A percentile compares a stretch with the other conserved stretches of the same genome.
Evolutionary conservation across 1,140 invertebrate genomes (phyloP).

Genomic region (Ruditapes philippinarum): DNA sequence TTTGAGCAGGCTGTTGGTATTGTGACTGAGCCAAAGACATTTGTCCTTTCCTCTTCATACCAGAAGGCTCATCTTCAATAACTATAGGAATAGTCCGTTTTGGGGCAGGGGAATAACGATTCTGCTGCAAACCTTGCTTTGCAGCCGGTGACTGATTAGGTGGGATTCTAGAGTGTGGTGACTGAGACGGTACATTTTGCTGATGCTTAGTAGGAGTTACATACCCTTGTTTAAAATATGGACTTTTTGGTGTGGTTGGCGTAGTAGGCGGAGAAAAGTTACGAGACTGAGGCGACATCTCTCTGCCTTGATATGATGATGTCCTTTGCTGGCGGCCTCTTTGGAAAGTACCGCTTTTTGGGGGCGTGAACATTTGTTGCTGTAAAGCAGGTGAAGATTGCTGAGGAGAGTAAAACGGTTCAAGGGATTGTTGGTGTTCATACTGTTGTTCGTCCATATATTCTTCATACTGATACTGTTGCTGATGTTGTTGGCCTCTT

Average conservation of each 20-base stretch:
- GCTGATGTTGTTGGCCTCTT: background rate
- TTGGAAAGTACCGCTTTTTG: background rate
- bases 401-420: background rate
- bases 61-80: conserved; percentile 40
- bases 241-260: background rate
- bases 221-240: conserved; percentile 17
- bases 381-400: background rate
- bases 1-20: background rate
- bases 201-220: background rate
- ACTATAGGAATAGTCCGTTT: conserved; percentile 1
- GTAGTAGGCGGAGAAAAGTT: background rate
- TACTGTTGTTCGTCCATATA: background rate
- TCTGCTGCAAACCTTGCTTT: background rate
- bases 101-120: background rate
- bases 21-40: background rate
- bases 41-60: background rate
- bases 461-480: background rate
- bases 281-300: background rate
- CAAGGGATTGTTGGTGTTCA: background rate
- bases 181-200: background rate
- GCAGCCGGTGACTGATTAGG: background rate
- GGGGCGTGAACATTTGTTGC: conserved; percentile 10
- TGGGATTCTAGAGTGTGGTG: background rate
- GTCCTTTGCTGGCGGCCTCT: background rate
- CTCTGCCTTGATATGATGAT: background rate